These are phyloP conservation scores for Botia almorhae DNA, from an alignment of 2,797 vertebrate species.

Conservation along the genomic window DNA sequence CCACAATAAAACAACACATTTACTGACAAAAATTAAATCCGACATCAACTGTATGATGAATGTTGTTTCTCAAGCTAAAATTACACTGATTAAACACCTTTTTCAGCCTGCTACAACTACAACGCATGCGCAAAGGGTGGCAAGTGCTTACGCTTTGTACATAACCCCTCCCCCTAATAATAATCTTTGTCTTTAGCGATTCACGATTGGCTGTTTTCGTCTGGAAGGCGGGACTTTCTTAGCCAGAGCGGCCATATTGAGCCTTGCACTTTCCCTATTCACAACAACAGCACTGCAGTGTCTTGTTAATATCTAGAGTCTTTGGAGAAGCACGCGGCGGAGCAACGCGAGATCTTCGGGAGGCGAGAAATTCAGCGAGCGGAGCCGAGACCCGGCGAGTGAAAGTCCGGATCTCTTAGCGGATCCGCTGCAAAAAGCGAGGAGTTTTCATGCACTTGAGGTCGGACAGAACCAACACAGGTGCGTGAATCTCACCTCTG, in stretches of 20 bases:
- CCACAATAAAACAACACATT: too few relatives aligned
- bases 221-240: too few relatives aligned
- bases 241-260: not conserved
- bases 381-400: constrained; percentile 24
- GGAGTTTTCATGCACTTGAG: constrained; percentile 54
- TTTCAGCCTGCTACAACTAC: too few relatives aligned
- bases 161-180: too few relatives aligned
- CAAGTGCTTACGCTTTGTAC: too few relatives aligned
- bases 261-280: not conserved
- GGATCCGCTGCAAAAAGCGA: constrained; percentile 11
- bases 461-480: constrained; percentile 42
- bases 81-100: too few relatives aligned
- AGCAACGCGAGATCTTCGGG: constrained; percentile 43
- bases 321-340: constrained; percentile 35
- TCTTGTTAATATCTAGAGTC: not conserved
- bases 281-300: not conserved
- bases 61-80: too few relatives aligned
- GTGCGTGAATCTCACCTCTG: constrained; percentile 25
- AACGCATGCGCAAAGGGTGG: too few relatives aligned
- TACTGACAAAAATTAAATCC: too few relatives aligned
- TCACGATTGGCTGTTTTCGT: too few relatives aligned
- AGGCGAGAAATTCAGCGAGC: constrained; percentile 21
- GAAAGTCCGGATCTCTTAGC: not conserved
- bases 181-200: too few relatives aligned
- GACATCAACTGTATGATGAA: too few relatives aligned